Evolutionary conservation across 1,140 invertebrate species (phyloP).

Genomic region (Drosophila orosa): DNA sequence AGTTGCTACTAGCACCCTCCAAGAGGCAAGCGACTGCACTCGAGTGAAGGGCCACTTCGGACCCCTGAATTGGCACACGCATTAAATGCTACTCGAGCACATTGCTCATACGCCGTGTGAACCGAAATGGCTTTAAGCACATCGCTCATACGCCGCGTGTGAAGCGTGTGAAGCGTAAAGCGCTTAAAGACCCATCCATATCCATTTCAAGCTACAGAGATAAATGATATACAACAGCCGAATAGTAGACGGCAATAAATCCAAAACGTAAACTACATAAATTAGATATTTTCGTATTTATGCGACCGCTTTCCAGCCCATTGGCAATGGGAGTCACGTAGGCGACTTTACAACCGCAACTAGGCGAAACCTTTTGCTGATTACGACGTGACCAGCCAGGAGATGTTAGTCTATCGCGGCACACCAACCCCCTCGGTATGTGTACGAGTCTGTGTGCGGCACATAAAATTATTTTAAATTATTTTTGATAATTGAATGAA

Average conservation of each 20-base stretch:
- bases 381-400: slow-evolving; percentile 73
- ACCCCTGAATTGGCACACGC: slow-evolving; percentile 63
- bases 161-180: slow-evolving; percentile 19
- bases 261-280: slow-evolving; percentile 79
- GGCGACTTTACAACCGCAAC: slow-evolving; percentile 72
- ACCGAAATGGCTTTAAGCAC: slow-evolving; percentile 44
- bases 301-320: slow-evolving; percentile 45
- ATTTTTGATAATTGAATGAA: slow-evolving; percentile 81
- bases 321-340: slow-evolving; percentile 66
- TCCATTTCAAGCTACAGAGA: slow-evolving; percentile 45
- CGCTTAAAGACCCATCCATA: slow-evolving; percentile 51
- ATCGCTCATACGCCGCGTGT: slow-evolving; percentile 35
- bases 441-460: slow-evolving; percentile 8
- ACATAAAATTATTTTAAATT: slow-evolving; percentile 77
- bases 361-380: slow-evolving; percentile 80
- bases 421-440: not conserved
- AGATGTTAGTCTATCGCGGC: slow-evolving; percentile 10
- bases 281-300: slow-evolving; percentile 74
- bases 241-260: slow-evolving; percentile 72
- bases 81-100: slow-evolving; percentile 55
- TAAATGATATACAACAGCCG: slow-evolving; percentile 53
- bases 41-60: slow-evolving; percentile 58
- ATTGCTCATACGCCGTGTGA: slow-evolving; percentile 60
- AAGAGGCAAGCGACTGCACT: slow-evolving; percentile 54
- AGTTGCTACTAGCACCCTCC: slow-evolving; percentile 3